Evolutionary conservation across 2,113 vertebrate species (phyloP).

Genomic region (Ageneiosus marmoratus): DNA sequence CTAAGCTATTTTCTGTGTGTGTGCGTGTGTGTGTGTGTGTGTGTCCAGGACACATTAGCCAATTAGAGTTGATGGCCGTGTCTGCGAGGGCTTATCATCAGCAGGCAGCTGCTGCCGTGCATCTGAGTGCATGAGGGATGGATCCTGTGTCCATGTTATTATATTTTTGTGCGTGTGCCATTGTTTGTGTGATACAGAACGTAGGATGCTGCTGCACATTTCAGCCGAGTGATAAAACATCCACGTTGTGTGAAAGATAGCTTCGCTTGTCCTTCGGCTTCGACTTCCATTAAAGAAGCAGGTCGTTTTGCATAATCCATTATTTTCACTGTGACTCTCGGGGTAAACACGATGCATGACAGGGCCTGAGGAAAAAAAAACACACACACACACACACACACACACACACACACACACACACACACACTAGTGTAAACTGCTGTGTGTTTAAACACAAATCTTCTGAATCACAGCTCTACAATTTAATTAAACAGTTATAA

Average conservation of each 20-base stretch:
- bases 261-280: not conserved
- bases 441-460: not conserved
- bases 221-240: not conserved
- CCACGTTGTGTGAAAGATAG: not conserved
- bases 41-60: constrained; percentile 48
- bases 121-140: constrained; percentile 36
- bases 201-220: not conserved
- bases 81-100: constrained; percentile 68
- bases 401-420: too few species aligned
- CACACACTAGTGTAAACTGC: not conserved
- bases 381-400: too few species aligned
- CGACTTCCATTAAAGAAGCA: not conserved
- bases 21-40: not conserved
- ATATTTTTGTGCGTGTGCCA: constrained; percentile 31
- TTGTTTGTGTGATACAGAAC: constrained; percentile 37
- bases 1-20: constrained; percentile 14
- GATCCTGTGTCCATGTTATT: constrained; percentile 56
- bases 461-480: not conserved
- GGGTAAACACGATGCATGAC: constrained; percentile 71
- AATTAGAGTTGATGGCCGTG: constrained; percentile 62
- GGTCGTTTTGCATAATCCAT: constrained; percentile 76
- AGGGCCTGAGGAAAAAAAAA: constrained; percentile 52
- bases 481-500: not conserved
- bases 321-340: constrained; percentile 76
- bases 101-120: constrained; percentile 70